Base-by-base conservation (phyloP, 2,797 vertebrate genomes). In the Choloepus didactylus region DNA sequence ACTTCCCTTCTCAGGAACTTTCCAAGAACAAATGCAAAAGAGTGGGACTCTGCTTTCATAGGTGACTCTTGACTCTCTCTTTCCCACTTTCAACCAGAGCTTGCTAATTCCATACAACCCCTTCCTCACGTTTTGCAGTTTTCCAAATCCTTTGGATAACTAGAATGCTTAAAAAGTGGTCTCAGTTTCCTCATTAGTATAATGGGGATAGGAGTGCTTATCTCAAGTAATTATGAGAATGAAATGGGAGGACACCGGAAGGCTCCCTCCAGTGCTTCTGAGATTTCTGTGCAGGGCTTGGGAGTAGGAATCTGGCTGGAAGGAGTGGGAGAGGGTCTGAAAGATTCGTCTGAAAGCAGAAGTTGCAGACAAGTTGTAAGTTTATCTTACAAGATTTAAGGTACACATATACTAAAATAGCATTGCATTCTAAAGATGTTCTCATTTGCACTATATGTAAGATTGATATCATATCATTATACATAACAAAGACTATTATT, bases 11-110 rank as follows among this genome's bases (percentile, higher is more conserved):
- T 18, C 6, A 9, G 56, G 15, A 49, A 31, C 38, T 27, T 16
- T 19, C 15, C 27, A 11, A n/a, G 7, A 16, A 4, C 27, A 21
- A 19, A 38, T 0, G 25, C 5, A 1, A 46, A 44, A 8, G 1
- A 0, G 5, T 6, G 54, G 29, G 35, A 18, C 27, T 23, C 27
- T 2, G 4, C 11, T 1, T 21, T 18, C 3, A 1, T 0, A 0
- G 27, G 3, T 2, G 2, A 9, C 0, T 15, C 21, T 7, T 6
- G 25, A 12, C 72, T 5, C 5, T 35, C 19, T 5, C 9, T 31
- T 18, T 25, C 25, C n/a, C 0, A 6, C 16, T n/a, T 3, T 27
- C 38, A 9, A 16, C 15, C 1, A 10, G 46, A 35, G 27, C 31
- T 18, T 0, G 0, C 51, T 0, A 8, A 18, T 6, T n/a, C 59